Evolutionary conservation across 2,113 vertebrate genomes (phyloP).

Genomic region (Herpailurus yagouaroundi): DNA sequence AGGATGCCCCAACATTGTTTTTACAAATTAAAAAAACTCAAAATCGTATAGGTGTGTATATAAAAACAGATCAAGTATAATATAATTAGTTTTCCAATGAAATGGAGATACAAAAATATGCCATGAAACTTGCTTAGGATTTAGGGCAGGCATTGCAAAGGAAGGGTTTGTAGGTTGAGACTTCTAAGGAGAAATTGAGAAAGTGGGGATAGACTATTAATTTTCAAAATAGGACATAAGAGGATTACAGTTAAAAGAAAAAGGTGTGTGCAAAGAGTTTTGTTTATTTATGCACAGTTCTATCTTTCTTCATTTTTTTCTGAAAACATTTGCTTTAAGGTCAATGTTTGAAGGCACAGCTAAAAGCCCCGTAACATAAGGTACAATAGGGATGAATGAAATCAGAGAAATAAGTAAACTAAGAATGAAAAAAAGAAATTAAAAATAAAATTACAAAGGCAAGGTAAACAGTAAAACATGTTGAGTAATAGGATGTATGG

Average conservation of each 20-base stretch:
- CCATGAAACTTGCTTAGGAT: not conserved
- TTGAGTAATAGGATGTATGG: not conserved
- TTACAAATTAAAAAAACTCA: not conserved
- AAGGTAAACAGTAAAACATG: not conserved
- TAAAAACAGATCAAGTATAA: not conserved
- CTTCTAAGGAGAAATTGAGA: not conserved
- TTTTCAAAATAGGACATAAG: not conserved
- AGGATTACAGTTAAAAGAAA: not conserved
- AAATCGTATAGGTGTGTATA: not conserved
- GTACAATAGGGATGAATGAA: not conserved
- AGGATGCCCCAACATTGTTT: not conserved
- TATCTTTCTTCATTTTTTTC: not conserved
- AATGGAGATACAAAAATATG: not conserved
- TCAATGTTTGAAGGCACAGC: not conserved
- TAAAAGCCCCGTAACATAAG: not conserved
- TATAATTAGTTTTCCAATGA: not conserved
- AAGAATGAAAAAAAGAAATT: not conserved
- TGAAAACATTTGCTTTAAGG: not conserved
- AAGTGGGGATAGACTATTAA: not conserved
- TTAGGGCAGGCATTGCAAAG: not conserved
- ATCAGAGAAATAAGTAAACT: not conserved
- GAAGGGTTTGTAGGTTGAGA: not conserved
- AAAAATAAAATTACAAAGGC: not conserved
- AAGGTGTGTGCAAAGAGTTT: not conserved
- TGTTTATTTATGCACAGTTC: not conserved